A percentile compares a stretch with the other conserved stretches of the same genome.
These are phyloP conservation scores for Arrhopalites spinosus DNA, from an alignment of 2,888 invertebrate species.

Conservation along the genomic window DNA sequence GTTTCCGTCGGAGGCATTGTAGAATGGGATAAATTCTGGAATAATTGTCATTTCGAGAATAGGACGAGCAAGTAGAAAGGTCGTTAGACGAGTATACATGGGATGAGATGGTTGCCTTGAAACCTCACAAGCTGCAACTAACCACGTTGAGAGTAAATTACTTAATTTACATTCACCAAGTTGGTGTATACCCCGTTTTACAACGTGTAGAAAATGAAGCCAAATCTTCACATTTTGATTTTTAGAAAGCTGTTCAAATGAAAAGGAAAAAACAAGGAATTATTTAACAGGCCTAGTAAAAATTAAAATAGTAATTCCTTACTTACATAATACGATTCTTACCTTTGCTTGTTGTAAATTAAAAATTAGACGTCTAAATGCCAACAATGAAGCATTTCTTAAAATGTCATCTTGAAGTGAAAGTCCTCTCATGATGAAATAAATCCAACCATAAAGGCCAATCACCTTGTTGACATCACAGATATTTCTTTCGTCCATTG, in stretches of 20 bases:
- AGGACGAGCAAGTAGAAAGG: constrained; percentile 51
- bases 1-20: constrained; percentile 52
- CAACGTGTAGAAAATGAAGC: constrained; percentile 50
- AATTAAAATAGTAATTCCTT: too few species aligned
- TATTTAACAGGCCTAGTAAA: too few species aligned
- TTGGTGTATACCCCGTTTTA: constrained; percentile 46
- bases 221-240: constrained; percentile 51
- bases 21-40: constrained; percentile 53
- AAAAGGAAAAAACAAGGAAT: too few species aligned
- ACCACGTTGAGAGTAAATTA: constrained; percentile 50
- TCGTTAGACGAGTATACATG: constrained; percentile 47
- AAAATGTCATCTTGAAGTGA: constrained; percentile 41
- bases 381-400: constrained; percentile 47
- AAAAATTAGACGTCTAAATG: constrained; percentile 46
- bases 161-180: constrained; percentile 45
- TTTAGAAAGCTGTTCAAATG: constrained; percentile 35
- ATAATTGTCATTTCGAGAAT: constrained; percentile 49
- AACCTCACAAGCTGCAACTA: constrained; percentile 49
- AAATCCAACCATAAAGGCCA: constrained; percentile 53
- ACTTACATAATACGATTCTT: too few species aligned
- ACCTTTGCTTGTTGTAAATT: constrained; percentile 49
- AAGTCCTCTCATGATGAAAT: constrained; percentile 50
- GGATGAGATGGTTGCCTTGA: constrained; percentile 47
- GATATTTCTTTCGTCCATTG: constrained; percentile 52
- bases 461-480: constrained; percentile 50